Base-by-base conservation (phyloP, 1,140 invertebrate genomes). In the Linepithema humile region DNA sequence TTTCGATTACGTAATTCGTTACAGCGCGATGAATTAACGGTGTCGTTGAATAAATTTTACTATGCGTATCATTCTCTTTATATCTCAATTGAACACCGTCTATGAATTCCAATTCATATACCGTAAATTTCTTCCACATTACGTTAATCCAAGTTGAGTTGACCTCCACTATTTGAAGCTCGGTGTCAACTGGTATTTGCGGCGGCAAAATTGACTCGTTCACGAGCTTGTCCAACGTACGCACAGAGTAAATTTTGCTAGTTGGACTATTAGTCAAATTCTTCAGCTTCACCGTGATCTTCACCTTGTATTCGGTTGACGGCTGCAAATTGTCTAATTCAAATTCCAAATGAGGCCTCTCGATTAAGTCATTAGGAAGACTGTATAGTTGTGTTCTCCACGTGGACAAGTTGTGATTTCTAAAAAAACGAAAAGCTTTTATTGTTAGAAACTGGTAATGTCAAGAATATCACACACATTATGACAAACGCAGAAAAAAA, bases 371-470 rank as follows among this genome's bases (percentile, higher is more conserved):
- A 84, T 97, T 96, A 20, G 96, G 96, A n/a, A 97, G 97, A 0
- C 97, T 97, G 90, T 98, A 98, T 15, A 97, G 96, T 95, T 98
- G 97, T 0, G 96, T 95, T 65, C 97, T 96, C 98, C 98, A 98
- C 1, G 95, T 95, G 10, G 95, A 94, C 3, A 96, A 94, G 88
- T 97, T 96, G 50, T 95, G 95, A 87, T 97, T 96, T 26, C 97
- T 97, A 84, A 0, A 59, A 40, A 5, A 67, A n/a, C n/a, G 1
- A 2, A 70, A 9, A 65, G 60, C 45, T 55, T 26, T 10, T 62
- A 26, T 53, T 55, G 17, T 53, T 40, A 73, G 26, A 5, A 45
- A 43, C 15, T 6, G 20, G 2, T 6, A 7, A 73, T 38, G 29
- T 20, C 10, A 35, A 43, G 9, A 26, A 57, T 57, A 26, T 73